Conservation (phyloP, 2,888 invertebrate genomes). For the Philereme transversata region DNA sequence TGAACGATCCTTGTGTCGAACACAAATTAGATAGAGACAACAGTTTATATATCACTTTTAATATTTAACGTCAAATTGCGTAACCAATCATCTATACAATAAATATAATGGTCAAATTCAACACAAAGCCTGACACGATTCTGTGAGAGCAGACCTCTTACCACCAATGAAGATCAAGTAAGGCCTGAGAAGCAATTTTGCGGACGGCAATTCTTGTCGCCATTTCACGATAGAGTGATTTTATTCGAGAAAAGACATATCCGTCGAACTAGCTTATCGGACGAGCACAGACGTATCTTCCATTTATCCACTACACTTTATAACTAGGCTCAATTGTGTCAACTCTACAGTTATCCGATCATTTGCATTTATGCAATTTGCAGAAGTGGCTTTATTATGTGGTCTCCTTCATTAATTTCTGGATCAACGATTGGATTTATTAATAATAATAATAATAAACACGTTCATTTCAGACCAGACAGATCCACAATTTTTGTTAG, state of each 20-base stretch:
- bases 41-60: no score
- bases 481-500: no score
- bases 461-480: no score
- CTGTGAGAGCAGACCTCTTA: constrained; percentile 47
- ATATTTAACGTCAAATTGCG: constrained; percentile 7
- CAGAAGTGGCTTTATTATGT: background rate
- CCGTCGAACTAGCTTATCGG: constrained; percentile 63
- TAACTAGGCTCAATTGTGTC: constrained; percentile 36
- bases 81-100: constrained; percentile 20
- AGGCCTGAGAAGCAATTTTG: constrained; percentile 61
- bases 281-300: constrained; percentile 54
- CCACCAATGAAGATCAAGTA: constrained; percentile 52
- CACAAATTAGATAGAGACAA: no score
- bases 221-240: constrained; percentile 69
- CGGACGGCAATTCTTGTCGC: constrained; percentile 66
- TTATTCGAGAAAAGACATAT: constrained; percentile 60
- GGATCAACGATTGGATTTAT: no score
- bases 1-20: no score
- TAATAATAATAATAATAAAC: no score
- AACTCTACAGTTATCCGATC: constrained; percentile 35
- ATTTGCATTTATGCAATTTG: constrained; percentile 13
- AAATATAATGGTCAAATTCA: constrained; percentile 34
- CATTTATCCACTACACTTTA: constrained; percentile 50
- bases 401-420: no score
- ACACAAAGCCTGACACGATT: constrained; percentile 40